Base-by-base conservation (phyloP, 2,888 invertebrate genomes). In the Synanthedon myopaeformis region DNA sequence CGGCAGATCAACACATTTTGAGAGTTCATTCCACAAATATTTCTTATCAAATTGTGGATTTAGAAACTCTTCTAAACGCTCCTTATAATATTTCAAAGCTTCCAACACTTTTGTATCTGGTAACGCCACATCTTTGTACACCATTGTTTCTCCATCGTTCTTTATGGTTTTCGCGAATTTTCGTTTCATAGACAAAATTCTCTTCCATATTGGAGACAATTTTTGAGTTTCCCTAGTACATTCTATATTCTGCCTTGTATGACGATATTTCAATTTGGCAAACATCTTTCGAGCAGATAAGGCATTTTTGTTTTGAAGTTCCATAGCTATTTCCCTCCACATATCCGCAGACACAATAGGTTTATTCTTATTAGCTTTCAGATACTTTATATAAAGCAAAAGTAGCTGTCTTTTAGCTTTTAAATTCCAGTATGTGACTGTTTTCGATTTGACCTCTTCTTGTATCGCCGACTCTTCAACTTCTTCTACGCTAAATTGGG, bases 41-140 rank as follows among this genome's bases (percentile, higher is more conserved):
- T 79, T 80, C 58, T 79, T 82, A 45, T 84, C 82, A 45, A 72
- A 84, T 58, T 73, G 78, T 0, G 86, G 84, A 55, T 76, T 82
- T 0, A 72, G 57, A 53, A 85, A 87, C 49, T 84, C 83, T 53
- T 84, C 81, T 0, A 84, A 63, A 56, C 84, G 75, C 51, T 78
- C 68, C 41, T 82, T 61, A 51, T 86, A 85, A 54, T 83, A 83
- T 19, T 70, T 61, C 28, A 86, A 63, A 0, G 80, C 82, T 52
- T 70, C 65, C 1, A 65, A 60, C 0, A 83, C 76, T 65, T 81
- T 83, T 0, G 67, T 65, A 3, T 72, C 61, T 0, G 72, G 61
- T 57, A 87, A 61, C 1, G 56, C 49, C 0, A 81, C 76, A 58
- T 84, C 75, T 64, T 74, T 74, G 41, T 70, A 81, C 0, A 63